phyloP scores from a whole-genome alignment of 2,113 vertebrate genomes.

The Ahaetulla prasina region DNA sequence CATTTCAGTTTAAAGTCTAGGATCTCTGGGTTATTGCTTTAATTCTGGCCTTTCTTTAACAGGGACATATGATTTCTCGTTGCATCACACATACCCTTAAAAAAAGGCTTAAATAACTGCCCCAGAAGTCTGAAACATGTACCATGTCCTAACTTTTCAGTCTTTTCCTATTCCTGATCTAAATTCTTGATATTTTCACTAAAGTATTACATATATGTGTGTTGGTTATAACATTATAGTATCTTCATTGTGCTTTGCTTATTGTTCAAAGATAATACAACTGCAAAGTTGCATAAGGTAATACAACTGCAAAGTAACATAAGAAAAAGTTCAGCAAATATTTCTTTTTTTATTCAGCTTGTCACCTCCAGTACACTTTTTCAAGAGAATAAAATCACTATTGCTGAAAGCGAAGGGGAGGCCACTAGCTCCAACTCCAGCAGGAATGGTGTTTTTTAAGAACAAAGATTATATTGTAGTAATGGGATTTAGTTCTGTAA shows the following conservation, averaged over 20 bases:
- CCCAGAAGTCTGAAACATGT: background rate
- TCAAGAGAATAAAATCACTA: background rate
- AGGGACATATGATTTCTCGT: background rate
- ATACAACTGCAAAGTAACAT: background rate
- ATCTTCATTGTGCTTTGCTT: background rate
- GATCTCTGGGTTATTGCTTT: background rate
- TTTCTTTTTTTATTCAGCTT: background rate
- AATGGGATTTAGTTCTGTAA: background rate
- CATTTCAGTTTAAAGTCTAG: background rate
- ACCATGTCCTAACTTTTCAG: background rate
- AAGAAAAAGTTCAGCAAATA: background rate
- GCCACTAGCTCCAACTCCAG: background rate
- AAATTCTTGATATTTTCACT: background rate
- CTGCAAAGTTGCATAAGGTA: background rate
- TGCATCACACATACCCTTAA: background rate
- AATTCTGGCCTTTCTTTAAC: background rate
- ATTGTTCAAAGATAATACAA: background rate
- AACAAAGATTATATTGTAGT: background rate
- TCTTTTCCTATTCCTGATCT: background rate
- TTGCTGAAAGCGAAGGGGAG: background rate
- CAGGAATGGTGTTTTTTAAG: background rate
- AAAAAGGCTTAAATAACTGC: background rate
- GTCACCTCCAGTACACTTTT: background rate
- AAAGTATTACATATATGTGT: background rate
- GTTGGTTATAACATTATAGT: background rate